Conservation (phyloP, 2,797 vertebrate species). For the Pseudomugil tenellus region DNA sequence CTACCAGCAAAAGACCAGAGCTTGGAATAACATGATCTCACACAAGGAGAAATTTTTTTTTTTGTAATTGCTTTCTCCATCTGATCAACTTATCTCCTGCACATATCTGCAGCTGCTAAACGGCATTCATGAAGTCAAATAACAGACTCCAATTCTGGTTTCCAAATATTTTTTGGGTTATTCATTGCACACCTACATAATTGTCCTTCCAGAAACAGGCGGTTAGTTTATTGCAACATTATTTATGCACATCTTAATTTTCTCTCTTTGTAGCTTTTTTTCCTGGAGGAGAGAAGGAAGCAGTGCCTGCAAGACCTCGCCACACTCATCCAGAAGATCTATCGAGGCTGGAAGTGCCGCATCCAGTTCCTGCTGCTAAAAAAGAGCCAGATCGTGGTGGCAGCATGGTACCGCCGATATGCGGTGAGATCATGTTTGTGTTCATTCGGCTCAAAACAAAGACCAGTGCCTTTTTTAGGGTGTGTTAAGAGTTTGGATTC, state of each 20-base stretch:
- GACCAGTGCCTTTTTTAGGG: not conserved
- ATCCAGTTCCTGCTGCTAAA: constrained; percentile 92
- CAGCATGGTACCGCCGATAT: constrained; percentile 92
- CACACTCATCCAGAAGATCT: constrained; percentile 96
- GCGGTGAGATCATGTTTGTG: constrained; percentile 82
- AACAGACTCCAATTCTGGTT: not conserved
- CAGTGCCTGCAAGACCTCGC: constrained; percentile 92
- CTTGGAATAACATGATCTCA: constrained; percentile 69
- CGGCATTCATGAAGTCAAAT: constrained; percentile 2
- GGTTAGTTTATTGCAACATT: too few relatives aligned
- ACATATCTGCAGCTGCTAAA: constrained; percentile 50
- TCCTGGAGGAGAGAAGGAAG: constrained; percentile 91
- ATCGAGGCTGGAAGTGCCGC: constrained; percentile 94
- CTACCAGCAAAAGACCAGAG: constrained; percentile 44
- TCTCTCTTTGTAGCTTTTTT: constrained; percentile 87
- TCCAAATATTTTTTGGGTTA: constrained; percentile 17
- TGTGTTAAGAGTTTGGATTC: constrained; percentile 10
- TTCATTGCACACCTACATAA: constrained; percentile 9
- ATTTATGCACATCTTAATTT: not conserved
- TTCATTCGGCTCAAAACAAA: not conserved
- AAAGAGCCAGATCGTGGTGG: constrained; percentile 91
- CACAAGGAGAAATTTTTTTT: constrained; percentile 38
- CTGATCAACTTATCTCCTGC: constrained; percentile 41
- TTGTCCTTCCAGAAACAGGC: not conserved
- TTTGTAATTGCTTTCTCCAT: constrained; percentile 56